phyloP scores from a whole-genome alignment of 2,888 invertebrate genomes.

The Agonopterix heracliana region DNA sequence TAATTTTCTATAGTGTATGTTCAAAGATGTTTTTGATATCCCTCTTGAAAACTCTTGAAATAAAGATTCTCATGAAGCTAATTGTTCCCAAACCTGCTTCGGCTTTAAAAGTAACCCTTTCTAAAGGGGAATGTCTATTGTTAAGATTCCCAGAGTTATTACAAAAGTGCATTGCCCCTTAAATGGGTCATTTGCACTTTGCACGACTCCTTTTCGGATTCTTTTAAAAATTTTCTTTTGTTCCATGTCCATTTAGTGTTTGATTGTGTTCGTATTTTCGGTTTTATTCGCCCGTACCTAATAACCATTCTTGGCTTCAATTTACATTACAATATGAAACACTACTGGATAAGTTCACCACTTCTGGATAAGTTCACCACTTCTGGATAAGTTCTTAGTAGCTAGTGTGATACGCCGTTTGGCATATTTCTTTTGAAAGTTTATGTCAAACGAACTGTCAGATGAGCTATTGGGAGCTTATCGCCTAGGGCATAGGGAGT shows the following conservation, averaged over 20 bases:
- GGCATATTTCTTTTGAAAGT: too few species aligned
- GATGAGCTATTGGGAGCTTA: too few species aligned
- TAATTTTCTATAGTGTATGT: too few species aligned
- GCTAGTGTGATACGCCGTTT: too few species aligned
- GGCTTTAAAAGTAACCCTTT: conserved; percentile 25
- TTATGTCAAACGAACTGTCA: too few species aligned
- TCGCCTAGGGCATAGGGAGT: too few species aligned
- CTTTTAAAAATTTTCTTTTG: not conserved
- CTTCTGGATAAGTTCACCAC: too few species aligned
- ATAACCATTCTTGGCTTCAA: not conserved
- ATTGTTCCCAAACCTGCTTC: conserved; percentile 27
- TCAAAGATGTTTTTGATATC: conserved; percentile 9
- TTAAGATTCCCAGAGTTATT: conserved; percentile 24
- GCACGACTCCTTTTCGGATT: not conserved
- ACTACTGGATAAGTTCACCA: too few species aligned
- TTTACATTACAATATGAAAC: too few species aligned
- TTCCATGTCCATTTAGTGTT: not conserved
- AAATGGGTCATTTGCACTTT: conserved; percentile 33
- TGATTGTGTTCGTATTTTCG: not conserved
- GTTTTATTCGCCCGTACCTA: not conserved
- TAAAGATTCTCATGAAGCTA: conserved; percentile 12
- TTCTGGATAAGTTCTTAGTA: too few species aligned
- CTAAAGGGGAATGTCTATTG: conserved; percentile 30
- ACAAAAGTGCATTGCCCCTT: conserved; percentile 40
- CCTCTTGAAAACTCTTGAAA: conserved; percentile 12